Percentiles rank a stretch among this genome's conserved stretches.
Conservation (phyloP, 1,140 invertebrate genomes). For the Philaenus spumarius region DNA sequence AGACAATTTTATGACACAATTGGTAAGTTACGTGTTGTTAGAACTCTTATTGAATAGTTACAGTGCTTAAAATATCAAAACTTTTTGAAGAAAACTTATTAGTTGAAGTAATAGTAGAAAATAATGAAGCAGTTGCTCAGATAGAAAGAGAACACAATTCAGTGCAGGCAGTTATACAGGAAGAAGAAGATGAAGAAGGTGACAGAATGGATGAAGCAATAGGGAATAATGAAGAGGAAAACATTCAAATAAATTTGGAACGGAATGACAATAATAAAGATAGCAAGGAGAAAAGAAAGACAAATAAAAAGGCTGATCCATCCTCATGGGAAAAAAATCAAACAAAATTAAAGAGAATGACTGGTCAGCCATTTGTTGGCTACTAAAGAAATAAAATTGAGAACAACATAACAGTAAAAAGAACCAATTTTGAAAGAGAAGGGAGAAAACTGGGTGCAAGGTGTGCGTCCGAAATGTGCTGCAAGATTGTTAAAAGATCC, state of each 20-base stretch:
- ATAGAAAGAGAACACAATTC: too few species aligned
- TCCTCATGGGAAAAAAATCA: not conserved
- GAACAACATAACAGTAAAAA: not conserved
- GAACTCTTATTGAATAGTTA: too few species aligned
- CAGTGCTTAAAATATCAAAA: too few species aligned
- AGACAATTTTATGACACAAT: too few species aligned
- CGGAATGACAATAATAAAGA: not conserved
- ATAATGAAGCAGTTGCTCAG: too few species aligned
- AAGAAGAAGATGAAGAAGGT: too few species aligned
- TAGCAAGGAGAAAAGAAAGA: not conserved
- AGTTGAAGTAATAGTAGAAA: too few species aligned
- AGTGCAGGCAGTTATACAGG: too few species aligned
- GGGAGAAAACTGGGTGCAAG: not conserved
- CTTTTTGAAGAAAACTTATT: too few species aligned
- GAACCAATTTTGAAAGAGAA: not conserved
- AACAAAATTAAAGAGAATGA: not conserved
- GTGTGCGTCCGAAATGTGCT: slow-evolving; percentile 6
- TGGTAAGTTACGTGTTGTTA: too few species aligned
- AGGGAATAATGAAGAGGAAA: not conserved
- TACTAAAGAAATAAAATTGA: not conserved
- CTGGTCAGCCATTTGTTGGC: not conserved
- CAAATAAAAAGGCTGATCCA: not conserved
- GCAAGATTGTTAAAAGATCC: not conserved
- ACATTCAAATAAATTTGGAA: not conserved
- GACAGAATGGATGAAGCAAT: too few species aligned